Conservation (phyloP, 2,113 vertebrate genomes). For the Scolopax mira region DNA sequence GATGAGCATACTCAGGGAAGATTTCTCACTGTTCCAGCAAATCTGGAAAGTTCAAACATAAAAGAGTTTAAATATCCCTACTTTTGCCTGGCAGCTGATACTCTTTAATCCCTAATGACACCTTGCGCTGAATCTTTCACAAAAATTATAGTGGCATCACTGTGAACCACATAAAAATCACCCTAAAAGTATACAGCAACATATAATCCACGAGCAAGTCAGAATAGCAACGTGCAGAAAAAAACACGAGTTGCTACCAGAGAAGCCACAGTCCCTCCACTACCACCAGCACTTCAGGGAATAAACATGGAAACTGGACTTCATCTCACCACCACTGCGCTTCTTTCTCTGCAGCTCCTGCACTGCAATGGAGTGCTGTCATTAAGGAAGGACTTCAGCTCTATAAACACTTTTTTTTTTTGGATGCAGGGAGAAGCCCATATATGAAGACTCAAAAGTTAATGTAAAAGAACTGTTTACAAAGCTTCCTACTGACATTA, state of each 20-base stretch:
- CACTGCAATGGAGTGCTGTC: rapidly evolving
- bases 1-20: background rate
- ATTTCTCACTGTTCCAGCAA: background rate
- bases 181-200: background rate
- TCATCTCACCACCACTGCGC: background rate
- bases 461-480: background rate
- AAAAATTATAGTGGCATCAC: background rate
- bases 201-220: background rate
- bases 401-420: rapidly evolving
- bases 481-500: background rate
- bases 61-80: background rate
- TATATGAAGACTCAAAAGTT: background rate
- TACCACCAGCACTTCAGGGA: background rate
- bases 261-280: background rate
- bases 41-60: background rate
- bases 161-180: background rate
- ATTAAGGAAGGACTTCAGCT: background rate
- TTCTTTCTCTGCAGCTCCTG: background rate
- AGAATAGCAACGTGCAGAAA: rapidly evolving
- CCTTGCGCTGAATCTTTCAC: background rate
- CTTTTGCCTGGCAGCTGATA: background rate
- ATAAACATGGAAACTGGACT: background rate
- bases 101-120: background rate
- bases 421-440: background rate
- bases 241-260: background rate